Base-by-base conservation (phyloP, 2,888 invertebrate genomes). In the Acanthacorydalis orientalis region DNA sequence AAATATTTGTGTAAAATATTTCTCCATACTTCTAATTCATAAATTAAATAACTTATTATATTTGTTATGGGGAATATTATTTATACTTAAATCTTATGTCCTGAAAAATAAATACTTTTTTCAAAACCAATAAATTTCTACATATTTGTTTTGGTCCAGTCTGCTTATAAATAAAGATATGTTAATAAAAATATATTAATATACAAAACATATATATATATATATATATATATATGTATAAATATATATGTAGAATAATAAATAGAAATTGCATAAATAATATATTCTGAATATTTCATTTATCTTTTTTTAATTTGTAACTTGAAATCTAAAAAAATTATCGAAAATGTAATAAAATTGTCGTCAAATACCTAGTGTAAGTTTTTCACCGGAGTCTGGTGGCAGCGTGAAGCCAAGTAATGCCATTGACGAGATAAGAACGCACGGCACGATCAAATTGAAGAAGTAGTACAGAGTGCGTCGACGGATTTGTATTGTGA, bases 401-500 rank as follows among this genome's bases (percentile, higher is more conserved):
- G 98, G 97, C 64, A 98, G 75, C 55, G 95, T 92, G 75, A 98
- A 98, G 56, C 96, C 93, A 60, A 98, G 77, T 57, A 98, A 80
- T 57, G 96, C 95, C 90, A 97, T 95, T 57, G 95, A 92, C 53
- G 96, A 92, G 67, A 98, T 97, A 62, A 98, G 81, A 62, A 97
- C 91, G 68, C 96, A 96, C 57, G 97, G 98, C 62, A 97, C 92
- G 69, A 98, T 96, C 69, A 98, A 81, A 75, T 98, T 98, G 80
- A 97, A 93, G 74, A 95, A 95, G 75, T 97, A 97, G 77, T 96
- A 97, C 60, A 97, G 76, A 44, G 96, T 96, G 61, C 96, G 78
- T 64, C 97, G 78, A 57, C 96, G 79, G 61, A 98, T 92, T 74
- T 89, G 88, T 67, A 98, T 91, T 56, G 88, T 90, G 71, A 95